Percentiles rank a stretch among this genome's conserved stretches.
Evolutionary conservation across 2,113 vertebrate species (phyloP).

Genomic region (Toxostoma redivivum): DNA sequence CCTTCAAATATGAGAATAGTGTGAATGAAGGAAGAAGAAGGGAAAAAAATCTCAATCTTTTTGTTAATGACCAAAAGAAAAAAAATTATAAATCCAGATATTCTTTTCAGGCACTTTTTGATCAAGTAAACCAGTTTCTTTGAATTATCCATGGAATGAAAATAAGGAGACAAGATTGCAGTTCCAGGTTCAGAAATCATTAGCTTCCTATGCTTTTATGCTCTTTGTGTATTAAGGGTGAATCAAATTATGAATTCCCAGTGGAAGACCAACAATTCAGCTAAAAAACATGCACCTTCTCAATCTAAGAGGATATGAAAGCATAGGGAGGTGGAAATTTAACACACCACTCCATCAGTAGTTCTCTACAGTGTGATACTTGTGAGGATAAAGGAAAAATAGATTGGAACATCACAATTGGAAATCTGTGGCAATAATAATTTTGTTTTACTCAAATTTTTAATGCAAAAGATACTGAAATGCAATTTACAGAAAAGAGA

Average conservation of each 20-base stretch:
- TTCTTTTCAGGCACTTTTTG: not conserved
- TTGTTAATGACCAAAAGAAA: not conserved
- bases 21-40: not conserved
- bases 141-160: not conserved
- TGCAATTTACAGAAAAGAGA: slow-evolving; percentile 77
- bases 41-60: not conserved
- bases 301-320: not conserved
- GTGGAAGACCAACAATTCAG: not conserved
- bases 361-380: not conserved
- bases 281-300: not conserved
- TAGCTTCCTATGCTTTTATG: not conserved
- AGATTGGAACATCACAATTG: not conserved
- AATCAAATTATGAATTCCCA: not conserved
- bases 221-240: not conserved
- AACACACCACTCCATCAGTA: not conserved
- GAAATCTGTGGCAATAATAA: not conserved
- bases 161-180: not conserved
- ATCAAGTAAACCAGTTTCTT: not conserved
- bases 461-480: slow-evolving; percentile 80
- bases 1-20: not conserved
- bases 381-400: not conserved
- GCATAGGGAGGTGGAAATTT: not conserved
- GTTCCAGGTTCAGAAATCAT: not conserved
- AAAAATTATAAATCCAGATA: not conserved
- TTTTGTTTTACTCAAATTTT: slow-evolving; percentile 67